phyloP scores from a whole-genome alignment of 2,888 invertebrate species.

The Rhagonycha lutea region DNA sequence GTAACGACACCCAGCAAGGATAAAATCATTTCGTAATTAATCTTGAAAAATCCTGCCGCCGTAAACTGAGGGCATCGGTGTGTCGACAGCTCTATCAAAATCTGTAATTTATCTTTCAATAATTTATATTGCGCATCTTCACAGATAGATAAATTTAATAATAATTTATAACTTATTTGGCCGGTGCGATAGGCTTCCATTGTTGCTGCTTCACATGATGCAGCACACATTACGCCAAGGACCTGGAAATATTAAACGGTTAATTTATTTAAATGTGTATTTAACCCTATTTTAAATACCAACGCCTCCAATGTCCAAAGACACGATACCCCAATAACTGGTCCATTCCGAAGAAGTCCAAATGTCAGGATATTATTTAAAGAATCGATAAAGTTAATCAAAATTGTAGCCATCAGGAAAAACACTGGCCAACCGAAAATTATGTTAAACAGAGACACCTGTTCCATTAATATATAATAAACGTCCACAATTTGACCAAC shows the following conservation, averaged over 20 bases:
- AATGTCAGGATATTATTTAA: not conserved
- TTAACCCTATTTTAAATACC: not conserved
- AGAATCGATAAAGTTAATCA: not conserved
- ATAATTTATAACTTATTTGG: conserved; percentile 31
- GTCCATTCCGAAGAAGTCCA: not conserved
- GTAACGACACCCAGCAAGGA: conserved; percentile 25
- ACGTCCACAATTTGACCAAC: not conserved
- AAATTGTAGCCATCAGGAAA: not conserved
- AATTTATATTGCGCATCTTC: conserved; percentile 8
- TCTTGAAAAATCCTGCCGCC: conserved; percentile 30
- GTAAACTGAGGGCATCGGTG: conserved; percentile 17
- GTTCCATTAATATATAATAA: not conserved
- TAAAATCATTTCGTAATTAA: conserved; percentile 27
- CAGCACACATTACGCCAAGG: conserved; percentile 29
- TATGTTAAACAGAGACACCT: not conserved
- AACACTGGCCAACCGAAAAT: not conserved
- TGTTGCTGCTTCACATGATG: conserved; percentile 29
- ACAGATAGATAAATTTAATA: conserved; percentile 28
- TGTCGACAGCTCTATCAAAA: conserved; percentile 19
- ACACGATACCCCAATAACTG: not conserved
- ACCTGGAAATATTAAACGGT: conserved; percentile 25
- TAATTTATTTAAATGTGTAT: not conserved
- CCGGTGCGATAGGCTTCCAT: conserved; percentile 33
- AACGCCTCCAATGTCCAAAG: not conserved
- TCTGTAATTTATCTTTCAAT: conserved; percentile 1